A percentile compares a stretch with the other conserved stretches of the same genome.
Evolutionary conservation across 2,113 vertebrate species (phyloP).

Genomic region (Solea senegalensis): DNA sequence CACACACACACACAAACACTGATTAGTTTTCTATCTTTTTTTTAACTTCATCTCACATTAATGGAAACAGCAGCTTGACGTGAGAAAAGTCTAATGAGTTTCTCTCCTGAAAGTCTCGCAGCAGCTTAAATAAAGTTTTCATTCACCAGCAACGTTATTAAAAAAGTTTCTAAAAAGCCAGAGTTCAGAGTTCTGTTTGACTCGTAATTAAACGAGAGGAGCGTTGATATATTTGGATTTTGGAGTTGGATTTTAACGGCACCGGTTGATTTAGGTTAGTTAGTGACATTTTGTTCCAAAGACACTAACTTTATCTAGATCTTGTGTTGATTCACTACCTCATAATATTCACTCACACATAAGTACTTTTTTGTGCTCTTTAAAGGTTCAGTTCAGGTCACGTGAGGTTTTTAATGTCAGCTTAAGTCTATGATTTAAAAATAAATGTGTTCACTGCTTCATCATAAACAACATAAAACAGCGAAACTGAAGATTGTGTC

Average conservation of each 20-base stretch:
- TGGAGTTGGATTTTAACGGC: neutral
- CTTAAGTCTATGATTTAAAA: too few species aligned
- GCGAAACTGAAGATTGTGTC: too few species aligned
- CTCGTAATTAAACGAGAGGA: conserved; percentile 20
- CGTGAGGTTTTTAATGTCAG: too few species aligned
- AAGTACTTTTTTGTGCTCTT: too few species aligned
- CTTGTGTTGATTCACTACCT: too few species aligned
- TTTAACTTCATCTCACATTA: neutral
- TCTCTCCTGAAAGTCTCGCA: conserved; percentile 6
- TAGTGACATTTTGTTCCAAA: neutral
- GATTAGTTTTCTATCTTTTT: too few species aligned
- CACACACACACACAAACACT: neutral
- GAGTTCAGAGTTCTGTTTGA: conserved; percentile 6
- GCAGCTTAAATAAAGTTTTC: conserved; percentile 35
- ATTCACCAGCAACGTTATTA: conserved; percentile 33
- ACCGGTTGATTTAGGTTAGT: neutral
- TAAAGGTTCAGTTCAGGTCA: too few species aligned
- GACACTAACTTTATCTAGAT: neutral
- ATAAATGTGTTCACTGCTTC: too few species aligned
- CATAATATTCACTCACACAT: too few species aligned
- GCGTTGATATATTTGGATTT: neutral
- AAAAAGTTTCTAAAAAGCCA: conserved; percentile 23
- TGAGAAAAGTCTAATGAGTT: conserved; percentile 29
- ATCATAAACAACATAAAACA: too few species aligned
- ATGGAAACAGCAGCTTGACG: conserved; percentile 9